Evolutionary conservation across 2,797 vertebrate genomes (phyloP), one percentile per base, ranked within the genome.

Genomic region (Hephaestus fuliginosus): DNA sequence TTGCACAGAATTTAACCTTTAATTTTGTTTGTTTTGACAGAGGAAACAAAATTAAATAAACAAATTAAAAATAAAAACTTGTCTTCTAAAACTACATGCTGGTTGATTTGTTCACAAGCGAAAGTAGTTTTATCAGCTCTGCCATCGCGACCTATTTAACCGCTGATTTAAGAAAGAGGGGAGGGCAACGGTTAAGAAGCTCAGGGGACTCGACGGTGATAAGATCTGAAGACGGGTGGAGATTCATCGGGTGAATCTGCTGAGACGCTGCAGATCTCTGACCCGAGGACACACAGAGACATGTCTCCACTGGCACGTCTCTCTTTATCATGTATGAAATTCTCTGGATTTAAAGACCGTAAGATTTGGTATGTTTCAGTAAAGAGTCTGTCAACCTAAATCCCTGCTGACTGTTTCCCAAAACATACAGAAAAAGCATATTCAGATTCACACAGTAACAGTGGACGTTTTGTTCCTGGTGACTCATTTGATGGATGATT

Each of bases 211-310:
- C 51, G 25, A 6, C 52, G 13, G 4, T 9, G 67, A 63, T 63
- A 70, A 48, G 60, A 78, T 64, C 58, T 63, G 22, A 18, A 63
- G 49, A 55, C 28, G 17, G n/a, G 25, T 69, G 74, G 53, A 55
- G 25, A 55, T 63, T 48, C 18, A 36, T 33, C 36, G 41, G 6
- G 20, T 7, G 20, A 62, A 14, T 62, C 49, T 48, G 57, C 39
- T 36, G 58, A 41, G 67, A 63, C 48, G 46, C 55, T 36, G 13
- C 46, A 60, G 48, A 60, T 43, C 43, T 30, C 33, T 41, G 70
- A 72, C 20, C 30, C 10, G 33, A 30, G 25, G 58, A 30, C 70
- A 28, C 17, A 17, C 22, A 6, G 10, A 63, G 49, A 63, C 71
- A 6, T 15, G 71, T 55, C 49, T 18, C 20, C 25, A 74, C 71